phyloP scores from a whole-genome alignment of 2,113 vertebrate genomes.

The Ursus arctos region DNA sequence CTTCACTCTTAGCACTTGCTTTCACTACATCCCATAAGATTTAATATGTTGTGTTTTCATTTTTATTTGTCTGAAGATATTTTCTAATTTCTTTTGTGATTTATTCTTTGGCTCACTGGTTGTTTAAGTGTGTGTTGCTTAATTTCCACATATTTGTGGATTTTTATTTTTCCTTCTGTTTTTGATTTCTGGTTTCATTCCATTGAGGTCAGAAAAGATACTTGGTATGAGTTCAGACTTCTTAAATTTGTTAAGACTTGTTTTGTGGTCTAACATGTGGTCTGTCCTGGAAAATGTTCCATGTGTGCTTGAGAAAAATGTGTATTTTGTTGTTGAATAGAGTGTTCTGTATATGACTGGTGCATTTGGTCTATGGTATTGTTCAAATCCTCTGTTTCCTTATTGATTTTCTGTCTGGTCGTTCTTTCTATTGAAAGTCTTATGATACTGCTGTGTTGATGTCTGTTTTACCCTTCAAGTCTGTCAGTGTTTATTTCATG shows the following conservation, averaged over 20 bases:
- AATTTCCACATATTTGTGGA: constrained; percentile 35
- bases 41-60: not conserved
- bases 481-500: not conserved
- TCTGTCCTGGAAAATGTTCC: not conserved
- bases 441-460: not conserved
- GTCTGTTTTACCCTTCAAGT: not conserved
- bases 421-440: not conserved
- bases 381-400: not conserved
- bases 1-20: not conserved
- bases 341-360: not conserved
- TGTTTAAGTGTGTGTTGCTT: not conserved
- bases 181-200: not conserved
- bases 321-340: not conserved
- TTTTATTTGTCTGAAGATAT: not conserved
- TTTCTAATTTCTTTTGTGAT: not conserved
- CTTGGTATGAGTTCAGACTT: not conserved
- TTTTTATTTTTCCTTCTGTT: not conserved
- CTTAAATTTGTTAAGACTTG: not conserved
- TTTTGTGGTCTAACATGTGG: not conserved
- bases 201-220: not conserved
- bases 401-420: not conserved
- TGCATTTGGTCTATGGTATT: not conserved
- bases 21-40: not conserved
- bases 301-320: not conserved
- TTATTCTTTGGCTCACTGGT: not conserved